Evolutionary conservation across 30 jellyfish, hydroid and myxozoan species (phyloP).

Genomic region (Hydractinia echinata): DNA sequence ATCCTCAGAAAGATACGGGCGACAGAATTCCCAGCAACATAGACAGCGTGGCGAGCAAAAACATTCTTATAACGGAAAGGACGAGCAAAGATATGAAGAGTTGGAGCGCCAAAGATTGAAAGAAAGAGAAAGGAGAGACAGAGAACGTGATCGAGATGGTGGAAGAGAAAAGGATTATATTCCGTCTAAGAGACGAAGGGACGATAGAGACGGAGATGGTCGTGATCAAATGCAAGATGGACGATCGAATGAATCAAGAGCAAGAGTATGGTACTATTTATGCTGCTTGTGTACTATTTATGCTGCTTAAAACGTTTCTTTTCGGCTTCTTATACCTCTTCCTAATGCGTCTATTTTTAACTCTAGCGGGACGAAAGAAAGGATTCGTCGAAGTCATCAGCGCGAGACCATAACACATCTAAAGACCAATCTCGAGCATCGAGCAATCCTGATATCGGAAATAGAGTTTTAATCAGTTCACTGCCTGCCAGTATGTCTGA

Average conservation of each 20-base stretch:
- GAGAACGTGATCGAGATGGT: conserved; percentile 29
- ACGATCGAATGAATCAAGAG: conserved; percentile 3
- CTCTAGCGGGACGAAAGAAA: conserved; percentile 30
- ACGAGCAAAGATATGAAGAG: conserved; percentile 25
- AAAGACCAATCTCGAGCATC: conserved; percentile 20
- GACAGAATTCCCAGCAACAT: conserved; percentile 7
- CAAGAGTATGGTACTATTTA: not conserved
- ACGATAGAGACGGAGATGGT: conserved; percentile 22
- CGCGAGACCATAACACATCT: conserved; percentile 11
- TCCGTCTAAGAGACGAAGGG: conserved; percentile 21
- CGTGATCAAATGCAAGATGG: conserved; percentile 15
- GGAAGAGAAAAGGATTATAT: conserved; percentile 10
- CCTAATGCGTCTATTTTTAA: too few relatives aligned
- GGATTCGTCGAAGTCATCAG: conserved; percentile 28
- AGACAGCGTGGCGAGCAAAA: conserved; percentile 1
- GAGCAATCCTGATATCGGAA: conserved; percentile 18
- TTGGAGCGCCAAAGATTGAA: conserved; percentile 27
- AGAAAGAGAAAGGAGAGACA: conserved; percentile 33
- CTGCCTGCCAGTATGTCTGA: conserved; percentile 40
- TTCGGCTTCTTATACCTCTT: too few relatives aligned
- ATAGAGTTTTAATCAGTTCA: conserved; percentile 29
- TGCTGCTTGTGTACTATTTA: too few relatives aligned
- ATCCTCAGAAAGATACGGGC: conserved; percentile 17
- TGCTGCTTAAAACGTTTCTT: too few relatives aligned
- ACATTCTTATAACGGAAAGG: not conserved